Evolutionary conservation across 2,888 invertebrate genomes (phyloP).

Genomic region (Ophraella communa): DNA sequence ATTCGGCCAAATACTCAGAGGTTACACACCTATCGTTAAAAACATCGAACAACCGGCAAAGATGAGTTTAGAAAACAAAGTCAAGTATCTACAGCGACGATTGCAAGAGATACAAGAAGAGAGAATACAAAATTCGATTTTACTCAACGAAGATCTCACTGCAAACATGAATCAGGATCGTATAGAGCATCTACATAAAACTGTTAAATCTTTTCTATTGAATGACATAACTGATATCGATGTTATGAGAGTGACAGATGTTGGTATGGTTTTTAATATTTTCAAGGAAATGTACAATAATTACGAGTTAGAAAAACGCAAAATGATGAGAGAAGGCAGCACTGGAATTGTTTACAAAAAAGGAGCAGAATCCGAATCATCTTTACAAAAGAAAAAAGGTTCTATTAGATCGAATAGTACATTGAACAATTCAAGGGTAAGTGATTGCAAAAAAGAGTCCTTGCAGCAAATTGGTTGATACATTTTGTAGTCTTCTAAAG

Average conservation of each 20-base stretch:
- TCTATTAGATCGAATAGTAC: not conserved
- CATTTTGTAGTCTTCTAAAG: conserved; percentile 12
- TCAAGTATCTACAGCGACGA: conserved; percentile 48
- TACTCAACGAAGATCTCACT: conserved; percentile 52
- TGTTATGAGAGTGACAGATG: conserved; percentile 55
- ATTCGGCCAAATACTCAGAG: conserved; percentile 53
- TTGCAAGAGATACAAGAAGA: conserved; percentile 51
- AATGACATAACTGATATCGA: conserved; percentile 54
- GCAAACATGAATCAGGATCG: conserved; percentile 53
- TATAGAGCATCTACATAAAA: conserved; percentile 52
- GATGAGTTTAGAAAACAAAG: conserved; percentile 44
- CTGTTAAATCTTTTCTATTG: conserved; percentile 54
- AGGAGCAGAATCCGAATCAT: not conserved
- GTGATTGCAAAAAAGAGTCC: too few species aligned
- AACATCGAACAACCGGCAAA: conserved; percentile 31
- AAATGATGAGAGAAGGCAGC: not conserved
- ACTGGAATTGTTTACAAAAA: not conserved
- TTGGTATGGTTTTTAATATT: conserved; percentile 51
- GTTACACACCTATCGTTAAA: conserved; percentile 44
- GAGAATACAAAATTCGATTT: conserved; percentile 53
- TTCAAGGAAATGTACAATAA: conserved; percentile 54
- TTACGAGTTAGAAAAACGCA: conserved; percentile 31
- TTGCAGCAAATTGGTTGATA: too few species aligned
- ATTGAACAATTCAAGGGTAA: not conserved
- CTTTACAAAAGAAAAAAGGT: not conserved